Evolutionary conservation across 2,888 invertebrate genomes (phyloP).

Genomic region (Cephus runcator): DNA sequence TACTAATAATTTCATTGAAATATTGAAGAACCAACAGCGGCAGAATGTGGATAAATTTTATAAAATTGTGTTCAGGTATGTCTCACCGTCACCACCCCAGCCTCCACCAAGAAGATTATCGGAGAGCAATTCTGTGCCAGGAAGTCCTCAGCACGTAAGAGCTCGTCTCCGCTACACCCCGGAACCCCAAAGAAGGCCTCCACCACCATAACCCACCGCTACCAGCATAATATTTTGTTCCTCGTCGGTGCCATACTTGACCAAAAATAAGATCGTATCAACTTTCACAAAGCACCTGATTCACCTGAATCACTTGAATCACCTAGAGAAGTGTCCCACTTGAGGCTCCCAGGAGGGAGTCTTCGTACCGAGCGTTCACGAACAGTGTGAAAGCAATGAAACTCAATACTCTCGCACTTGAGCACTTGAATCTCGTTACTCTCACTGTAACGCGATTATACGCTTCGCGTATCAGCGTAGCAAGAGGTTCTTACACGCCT

Average conservation of each 20-base stretch:
- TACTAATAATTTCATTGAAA: background rate
- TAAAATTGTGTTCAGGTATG: slow-evolving; percentile 64
- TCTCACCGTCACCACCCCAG: slow-evolving; percentile 72
- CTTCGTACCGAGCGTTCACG: slow-evolving; percentile 16
- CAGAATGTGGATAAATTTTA: too few relatives aligned
- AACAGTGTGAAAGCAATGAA: slow-evolving; percentile 25
- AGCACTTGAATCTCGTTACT: slow-evolving; percentile 12
- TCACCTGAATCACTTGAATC: slow-evolving; percentile 5
- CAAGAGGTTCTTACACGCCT: slow-evolving; percentile 18
- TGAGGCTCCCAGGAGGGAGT: background rate
- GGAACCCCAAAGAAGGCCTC: slow-evolving; percentile 64
- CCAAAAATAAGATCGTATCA: slow-evolving; percentile 19
- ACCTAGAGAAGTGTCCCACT: slow-evolving; percentile 3
- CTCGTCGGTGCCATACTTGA: slow-evolving; percentile 54
- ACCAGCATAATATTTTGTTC: slow-evolving; percentile 37
- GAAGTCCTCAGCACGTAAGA: slow-evolving; percentile 76
- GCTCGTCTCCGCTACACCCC: slow-evolving; percentile 69
- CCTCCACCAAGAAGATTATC: slow-evolving; percentile 74
- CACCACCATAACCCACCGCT: slow-evolving; percentile 56
- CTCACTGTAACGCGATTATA: slow-evolving; percentile 7
- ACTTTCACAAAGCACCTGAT: too few relatives aligned
- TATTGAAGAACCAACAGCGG: background rate
- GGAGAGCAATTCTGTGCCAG: slow-evolving; percentile 76
- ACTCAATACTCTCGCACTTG: slow-evolving; percentile 11
- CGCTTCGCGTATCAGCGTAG: background rate